A percentile compares a stretch with the other conserved stretches of the same genome.
Evolutionary conservation across 2,797 vertebrate genomes (phyloP).

Genomic region (Chromobotia macracanthus): DNA sequence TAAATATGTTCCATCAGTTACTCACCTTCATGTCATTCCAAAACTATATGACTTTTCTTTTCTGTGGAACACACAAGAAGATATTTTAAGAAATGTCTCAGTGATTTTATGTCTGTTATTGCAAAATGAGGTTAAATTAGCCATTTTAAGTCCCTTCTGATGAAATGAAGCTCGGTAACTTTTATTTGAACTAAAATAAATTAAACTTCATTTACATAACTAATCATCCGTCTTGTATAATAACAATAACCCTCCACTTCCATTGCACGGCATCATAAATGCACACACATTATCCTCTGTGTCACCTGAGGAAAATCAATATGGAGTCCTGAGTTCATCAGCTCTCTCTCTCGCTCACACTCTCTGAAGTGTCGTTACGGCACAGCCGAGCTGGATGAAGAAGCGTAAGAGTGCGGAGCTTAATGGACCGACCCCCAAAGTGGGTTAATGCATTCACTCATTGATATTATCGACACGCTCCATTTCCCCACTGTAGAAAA

Average conservation of each 20-base stretch:
- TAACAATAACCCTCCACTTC: neutral
- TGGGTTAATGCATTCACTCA: slow-evolving; percentile 53
- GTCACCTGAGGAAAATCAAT: slow-evolving; percentile 33
- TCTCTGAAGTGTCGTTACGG: neutral
- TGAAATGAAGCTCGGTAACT: neutral
- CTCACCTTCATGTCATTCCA: too few relatives aligned
- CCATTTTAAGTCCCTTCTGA: too few relatives aligned
- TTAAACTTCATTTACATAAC: neutral
- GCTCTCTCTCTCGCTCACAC: neutral
- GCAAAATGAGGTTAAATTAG: too few relatives aligned
- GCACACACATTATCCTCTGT: neutral
- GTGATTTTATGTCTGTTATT: too few relatives aligned
- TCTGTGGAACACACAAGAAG: too few relatives aligned
- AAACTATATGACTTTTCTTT: too few relatives aligned
- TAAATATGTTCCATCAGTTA: too few relatives aligned
- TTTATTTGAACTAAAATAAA: neutral
- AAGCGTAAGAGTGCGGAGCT: slow-evolving; percentile 6
- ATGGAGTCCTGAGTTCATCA: neutral
- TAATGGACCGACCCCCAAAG: slow-evolving; percentile 48
- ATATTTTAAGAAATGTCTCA: too few relatives aligned
- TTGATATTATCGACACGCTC: slow-evolving; percentile 48
- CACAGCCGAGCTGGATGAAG: neutral
- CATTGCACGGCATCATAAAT: neutral
- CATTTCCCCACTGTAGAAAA: slow-evolving; percentile 42
- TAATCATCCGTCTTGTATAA: neutral